These are phyloP conservation scores for Drosophila azteca DNA, from an alignment of 1,140 invertebrate genomes.

Conservation along the genomic window DNA sequence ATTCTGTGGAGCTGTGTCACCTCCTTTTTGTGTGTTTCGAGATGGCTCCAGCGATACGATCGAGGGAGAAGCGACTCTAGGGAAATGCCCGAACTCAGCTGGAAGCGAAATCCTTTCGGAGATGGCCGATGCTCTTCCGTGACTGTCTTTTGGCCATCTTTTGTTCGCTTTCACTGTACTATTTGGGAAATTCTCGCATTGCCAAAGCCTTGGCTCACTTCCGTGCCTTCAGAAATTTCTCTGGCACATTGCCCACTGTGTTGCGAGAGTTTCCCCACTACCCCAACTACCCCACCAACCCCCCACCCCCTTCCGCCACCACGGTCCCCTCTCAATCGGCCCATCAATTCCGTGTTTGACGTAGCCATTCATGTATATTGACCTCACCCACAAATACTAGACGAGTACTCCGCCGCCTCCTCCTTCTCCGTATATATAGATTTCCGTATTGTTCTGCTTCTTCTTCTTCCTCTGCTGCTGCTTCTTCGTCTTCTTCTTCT, in stretches of 20 bases:
- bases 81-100: no score
- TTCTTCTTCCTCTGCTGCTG: not conserved
- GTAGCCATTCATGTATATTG: constrained; percentile 48
- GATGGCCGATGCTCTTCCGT: no score
- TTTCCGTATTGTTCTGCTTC: constrained; percentile 21
- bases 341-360: constrained; percentile 50
- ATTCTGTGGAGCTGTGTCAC: not conserved
- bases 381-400: constrained; percentile 56
- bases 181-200: constrained; percentile 26
- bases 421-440: constrained; percentile 12
- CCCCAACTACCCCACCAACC: no score
- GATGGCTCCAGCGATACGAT: no score
- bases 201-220: constrained; percentile 61
- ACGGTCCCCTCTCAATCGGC: not conserved
- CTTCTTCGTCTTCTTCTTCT: no score
- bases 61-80: no score
- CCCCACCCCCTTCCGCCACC: constrained; percentile 1
- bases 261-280: constrained; percentile 61
- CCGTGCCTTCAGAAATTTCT: constrained; percentile 56
- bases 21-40: no score
- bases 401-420: constrained; percentile 32
- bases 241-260: constrained; percentile 74
- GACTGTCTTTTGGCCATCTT: no score
- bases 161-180: not conserved
- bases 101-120: no score